These are phyloP conservation scores for Lasiurus cinereus DNA, from an alignment of 2,113 vertebrate species.

Conservation along the genomic window DNA sequence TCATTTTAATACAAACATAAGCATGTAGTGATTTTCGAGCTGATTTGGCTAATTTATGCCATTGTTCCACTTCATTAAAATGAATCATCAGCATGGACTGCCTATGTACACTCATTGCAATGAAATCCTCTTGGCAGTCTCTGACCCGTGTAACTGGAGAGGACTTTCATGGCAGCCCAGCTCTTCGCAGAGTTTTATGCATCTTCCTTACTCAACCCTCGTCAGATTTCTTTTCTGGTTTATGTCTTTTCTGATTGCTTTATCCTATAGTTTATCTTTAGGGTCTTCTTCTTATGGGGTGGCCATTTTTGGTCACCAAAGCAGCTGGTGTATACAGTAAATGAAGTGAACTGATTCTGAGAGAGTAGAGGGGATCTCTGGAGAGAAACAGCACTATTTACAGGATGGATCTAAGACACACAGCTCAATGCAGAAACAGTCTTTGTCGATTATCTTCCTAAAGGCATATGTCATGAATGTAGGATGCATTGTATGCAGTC, in stretches of 20 bases:
- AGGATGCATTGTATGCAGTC: background rate
- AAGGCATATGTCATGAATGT: background rate
- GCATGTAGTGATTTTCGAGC: background rate
- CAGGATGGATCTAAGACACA: background rate
- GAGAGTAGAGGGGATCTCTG: background rate
- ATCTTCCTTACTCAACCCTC: background rate
- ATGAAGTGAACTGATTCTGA: background rate
- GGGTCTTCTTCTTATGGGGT: background rate
- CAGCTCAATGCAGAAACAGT: background rate
- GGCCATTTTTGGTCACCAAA: background rate
- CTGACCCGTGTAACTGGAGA: background rate
- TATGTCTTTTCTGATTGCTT: background rate
- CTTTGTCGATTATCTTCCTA: slow-evolving; percentile 1
- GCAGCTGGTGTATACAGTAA: background rate
- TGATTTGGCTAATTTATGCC: background rate
- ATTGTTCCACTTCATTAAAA: slow-evolving; percentile 54
- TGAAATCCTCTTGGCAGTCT: background rate
- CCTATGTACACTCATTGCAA: background rate
- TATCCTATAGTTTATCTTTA: background rate
- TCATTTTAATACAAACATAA: slow-evolving; percentile 48
- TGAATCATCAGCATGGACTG: background rate
- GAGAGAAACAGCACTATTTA: background rate
- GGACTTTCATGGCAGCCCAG: background rate
- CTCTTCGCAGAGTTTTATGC: background rate
- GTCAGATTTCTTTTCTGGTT: background rate